Base-by-base conservation (phyloP, 2,113 vertebrate genomes). In the Microtus ochrogaster region DNA sequence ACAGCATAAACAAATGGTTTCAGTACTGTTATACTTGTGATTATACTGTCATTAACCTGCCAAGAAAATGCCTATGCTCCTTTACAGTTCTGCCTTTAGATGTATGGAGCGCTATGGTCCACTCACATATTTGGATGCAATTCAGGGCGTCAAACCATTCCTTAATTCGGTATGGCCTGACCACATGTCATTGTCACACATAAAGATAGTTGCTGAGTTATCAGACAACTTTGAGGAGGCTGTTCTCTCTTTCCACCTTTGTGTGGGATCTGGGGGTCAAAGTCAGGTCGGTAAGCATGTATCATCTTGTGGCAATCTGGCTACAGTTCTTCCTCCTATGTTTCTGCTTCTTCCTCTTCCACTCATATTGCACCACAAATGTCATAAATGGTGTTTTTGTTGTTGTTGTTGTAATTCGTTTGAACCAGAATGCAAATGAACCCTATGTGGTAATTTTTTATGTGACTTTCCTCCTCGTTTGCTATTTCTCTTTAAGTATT, bases 51-150 rank as follows among this genome's bases (percentile, higher is more conserved):
- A 49, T 78, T 92, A 92, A 33, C 30, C 49, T 78, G 19, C 28
- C 52, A 74, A 83, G 52, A 77, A 26, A 90, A 94, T n/a, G 49
- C 52, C 26, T 39, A 85, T 19, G 24, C 39, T 66, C 87, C 77
- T 89, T 91, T 89, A 78, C 14, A 74, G 58, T 78, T 72, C 65
- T 95, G n/a, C 81, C 66, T 85, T 68, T 44, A 91, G 22, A 93
- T 47, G 55, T 79, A 84, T 17, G 78, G 17, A 90, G 10, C 76
- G 47, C 24, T 58, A 21, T 63, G 47, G 83, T 72, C 22, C 41
- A n/a, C 30, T 28, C n/a, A 83, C 47, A 28, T 87, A 24, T 89
- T 96, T 72, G 88, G 30, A 96, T 77, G 39, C 21, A 95, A 66
- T 72, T 26, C 10, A 86, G 41, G 24, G 19, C 7, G 33, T 95